Conservation (phyloP, 1,140 invertebrate genomes). For the Formica selysi region DNA sequence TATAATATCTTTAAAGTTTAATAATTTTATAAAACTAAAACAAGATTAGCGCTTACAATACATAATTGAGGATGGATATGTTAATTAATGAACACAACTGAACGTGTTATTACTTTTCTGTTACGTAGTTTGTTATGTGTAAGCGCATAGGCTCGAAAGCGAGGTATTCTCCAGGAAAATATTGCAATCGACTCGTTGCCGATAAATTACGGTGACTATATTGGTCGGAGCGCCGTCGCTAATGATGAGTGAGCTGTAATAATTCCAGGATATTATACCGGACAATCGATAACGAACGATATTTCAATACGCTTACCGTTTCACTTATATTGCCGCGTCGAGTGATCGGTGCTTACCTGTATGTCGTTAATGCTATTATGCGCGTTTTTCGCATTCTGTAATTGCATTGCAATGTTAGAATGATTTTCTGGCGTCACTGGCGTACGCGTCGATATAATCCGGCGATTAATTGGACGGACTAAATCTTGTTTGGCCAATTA, state of each 20-base stretch:
- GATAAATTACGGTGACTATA: constrained; percentile 61
- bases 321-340: constrained; percentile 59
- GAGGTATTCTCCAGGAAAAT: constrained; percentile 45
- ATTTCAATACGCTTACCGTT: constrained; percentile 66
- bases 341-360: constrained; percentile 55
- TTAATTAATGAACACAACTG: not conserved
- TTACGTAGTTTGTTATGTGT: not conserved
- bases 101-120: not conserved
- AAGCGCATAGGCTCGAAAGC: not conserved
- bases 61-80: not conserved
- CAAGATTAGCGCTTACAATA: not conserved
- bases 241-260: constrained; percentile 69
- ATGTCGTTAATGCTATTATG: constrained; percentile 50
- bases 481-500: constrained; percentile 53
- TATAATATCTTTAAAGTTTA: not conserved
- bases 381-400: constrained; percentile 38
- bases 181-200: constrained; percentile 53
- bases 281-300: constrained; percentile 69
- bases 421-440: constrained; percentile 25
- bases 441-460: not conserved
- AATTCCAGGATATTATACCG: constrained; percentile 70
- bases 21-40: not conserved
- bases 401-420: not conserved
- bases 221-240: constrained; percentile 51
- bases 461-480: constrained; percentile 7